Base-by-base conservation (phyloP, 2,113 vertebrate genomes). In the Tychaedon coryphoeus region DNA sequence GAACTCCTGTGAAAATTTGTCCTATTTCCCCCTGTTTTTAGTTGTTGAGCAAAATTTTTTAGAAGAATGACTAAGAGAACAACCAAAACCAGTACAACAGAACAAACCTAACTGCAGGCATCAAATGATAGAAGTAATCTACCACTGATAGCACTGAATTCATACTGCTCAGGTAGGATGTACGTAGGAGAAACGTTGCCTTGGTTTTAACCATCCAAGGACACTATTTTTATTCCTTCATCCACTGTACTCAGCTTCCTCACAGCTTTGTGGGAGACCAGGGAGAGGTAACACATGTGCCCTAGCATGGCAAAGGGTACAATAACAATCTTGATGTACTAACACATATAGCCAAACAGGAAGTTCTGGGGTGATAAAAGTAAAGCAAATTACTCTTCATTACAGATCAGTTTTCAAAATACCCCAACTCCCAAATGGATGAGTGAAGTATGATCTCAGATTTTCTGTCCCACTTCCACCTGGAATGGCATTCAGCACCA, bases 321-420 rank as follows among this genome's bases (percentile, higher is more conserved):
- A 38, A 25, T 2, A 13, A 34, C 38, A 71, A 4, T 14, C 14
- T 62, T 12, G 22, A 15, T 40, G 6, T 48, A 38, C 26, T 40
- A 18, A 50, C 34, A n/a, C 4, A 4, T 1, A 42, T 0, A 0
- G 8, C 22, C 80, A 72, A n/a, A 53, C 26, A 66, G 62, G 34
- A 86, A 80, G 19, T 38, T 48, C 67, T 42, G 24, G 2, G 25
- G 5, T n/a, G 16, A 62, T 23, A 43, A 40, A 88, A 83, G 20
- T 8, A 50, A 87, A 89, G 19, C 0, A 1, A 65, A 43, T 45
- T 34, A 24, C 25, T 65, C 45, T 31, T 34, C 50, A 15, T 78
- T 65, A 31, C 25, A 19, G 43, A 65, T 40, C 45, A 29, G 5
- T 87, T 91, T 69, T 70, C 23, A 8, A 26, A 69, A 50, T 53